Conservation (phyloP, 2,888 invertebrate species). For the Archips crataeganus region DNA sequence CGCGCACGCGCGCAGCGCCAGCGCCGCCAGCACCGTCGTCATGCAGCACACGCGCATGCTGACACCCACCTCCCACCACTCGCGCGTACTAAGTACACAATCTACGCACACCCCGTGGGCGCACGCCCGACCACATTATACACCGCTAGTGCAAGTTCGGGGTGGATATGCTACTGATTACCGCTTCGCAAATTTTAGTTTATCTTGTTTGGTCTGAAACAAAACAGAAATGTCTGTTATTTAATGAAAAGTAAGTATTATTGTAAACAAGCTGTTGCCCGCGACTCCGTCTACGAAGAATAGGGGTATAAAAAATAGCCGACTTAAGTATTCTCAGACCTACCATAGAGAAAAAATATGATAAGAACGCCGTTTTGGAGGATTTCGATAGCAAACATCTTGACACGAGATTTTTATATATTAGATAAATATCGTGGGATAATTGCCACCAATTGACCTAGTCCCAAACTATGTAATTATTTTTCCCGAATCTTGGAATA, state of each 20-base stretch:
- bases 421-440: no score
- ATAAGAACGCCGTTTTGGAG: no score
- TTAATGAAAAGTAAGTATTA: not conserved
- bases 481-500: no score
- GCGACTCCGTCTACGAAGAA: no score
- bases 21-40: slow-evolving; percentile 74
- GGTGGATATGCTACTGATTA: slow-evolving; percentile 13
- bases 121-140: slow-evolving; percentile 81
- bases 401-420: no score
- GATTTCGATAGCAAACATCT: no score
- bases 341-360: no score
- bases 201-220: slow-evolving; percentile 29
- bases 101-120: slow-evolving; percentile 69
- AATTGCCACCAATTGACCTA: no score
- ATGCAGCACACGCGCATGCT: slow-evolving; percentile 80
- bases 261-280: no score
- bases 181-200: slow-evolving; percentile 17
- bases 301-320: no score
- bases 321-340: no score
- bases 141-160: slow-evolving; percentile 49
- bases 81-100: slow-evolving; percentile 78
- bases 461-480: no score
- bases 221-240: slow-evolving; percentile 12
- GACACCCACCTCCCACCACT: slow-evolving; percentile 73
- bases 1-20: slow-evolving; percentile 74